Base-by-base conservation (phyloP, 2,888 invertebrate species). In the Acleris laterana region DNA sequence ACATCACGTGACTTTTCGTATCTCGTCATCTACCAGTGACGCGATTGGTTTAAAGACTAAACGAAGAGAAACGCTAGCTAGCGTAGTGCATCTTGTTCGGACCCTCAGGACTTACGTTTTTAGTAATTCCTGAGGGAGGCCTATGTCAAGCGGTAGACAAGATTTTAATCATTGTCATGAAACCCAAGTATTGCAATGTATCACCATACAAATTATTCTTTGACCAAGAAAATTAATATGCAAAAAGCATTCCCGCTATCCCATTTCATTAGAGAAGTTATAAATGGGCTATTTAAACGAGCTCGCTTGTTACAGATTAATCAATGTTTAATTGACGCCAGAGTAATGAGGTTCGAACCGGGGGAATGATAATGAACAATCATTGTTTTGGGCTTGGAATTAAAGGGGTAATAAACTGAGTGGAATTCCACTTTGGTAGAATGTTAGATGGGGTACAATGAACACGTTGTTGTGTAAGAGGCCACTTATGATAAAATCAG, bases 221-320 rank as follows among this genome's bases (percentile, higher is more conserved):
- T 9, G 20, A 42, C 55, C 16, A 9, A 44, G 13, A 32, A 9
- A 52, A 64, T 64, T 64, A 59, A 59, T 64, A 64, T 64, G 52
- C 63, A 25, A n/a, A 25, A 38, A 19, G 44, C 32, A 19, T 28
- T 46, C 9, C 5, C 38, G 50, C 48, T 19, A 59, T 64, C 48
- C 52, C 11, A 53, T 52, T 64, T 53, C 48, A 64, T 64, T 64
- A 64, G 38, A 19, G 20, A 52, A 22, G 53, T 38, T 13, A 64
- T 59, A 59, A 64, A 52, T 64, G 52, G 53, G 59, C 28, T 53
- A 53, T 64, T 63, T 53, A 38, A 64, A 50, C 56, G 50, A 60
- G 17, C 59, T 51, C 57, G 57, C 46, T 46, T 55, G 48, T 25
- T 63, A 50, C 44, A 49, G 49, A 62, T 56, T 62, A 62, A 48